Evolutionary conservation across 92 coral and sea anemone genomes (phyloP).

Genomic region (Actinostola sp.): DNA sequence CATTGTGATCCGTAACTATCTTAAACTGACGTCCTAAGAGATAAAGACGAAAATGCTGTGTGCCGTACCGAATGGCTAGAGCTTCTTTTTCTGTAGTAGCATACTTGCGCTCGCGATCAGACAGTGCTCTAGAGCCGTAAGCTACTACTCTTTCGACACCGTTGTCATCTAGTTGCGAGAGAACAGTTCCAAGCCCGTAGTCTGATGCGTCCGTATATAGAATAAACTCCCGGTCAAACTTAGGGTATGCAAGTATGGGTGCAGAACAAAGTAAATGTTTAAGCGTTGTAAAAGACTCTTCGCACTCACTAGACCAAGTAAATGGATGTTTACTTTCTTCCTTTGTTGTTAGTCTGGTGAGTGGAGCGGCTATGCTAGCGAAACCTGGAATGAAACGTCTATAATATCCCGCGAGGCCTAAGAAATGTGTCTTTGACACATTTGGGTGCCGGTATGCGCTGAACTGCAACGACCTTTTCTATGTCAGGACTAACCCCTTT

Average conservation of each 20-base stretch:
- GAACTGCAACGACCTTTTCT: conserved; percentile 39
- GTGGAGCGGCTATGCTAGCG: conserved; percentile 37
- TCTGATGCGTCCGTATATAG: conserved; percentile 40
- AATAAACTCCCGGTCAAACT: conserved; percentile 19
- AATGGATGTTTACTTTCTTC: conserved; percentile 19
- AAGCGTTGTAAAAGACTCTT: conserved; percentile 23
- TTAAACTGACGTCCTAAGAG: conserved; percentile 16
- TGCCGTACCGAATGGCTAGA: conserved; percentile 21
- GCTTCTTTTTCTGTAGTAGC: conserved; percentile 43
- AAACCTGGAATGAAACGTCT: conserved; percentile 25
- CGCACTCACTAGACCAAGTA: conserved; percentile 37
- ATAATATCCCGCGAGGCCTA: conserved; percentile 40
- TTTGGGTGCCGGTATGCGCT: conserved; percentile 8
- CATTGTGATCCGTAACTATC: conserved; percentile 36
- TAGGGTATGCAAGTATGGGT: conserved; percentile 30
- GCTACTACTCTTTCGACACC: conserved; percentile 24
- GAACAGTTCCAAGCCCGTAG: conserved; percentile 24
- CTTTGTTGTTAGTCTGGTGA: conserved; percentile 26
- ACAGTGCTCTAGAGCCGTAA: conserved; percentile 27
- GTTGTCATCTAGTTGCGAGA: conserved; percentile 41
- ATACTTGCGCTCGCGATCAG: conserved; percentile 26
- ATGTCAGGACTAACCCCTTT: conserved; percentile 36
- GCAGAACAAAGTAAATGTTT: not conserved
- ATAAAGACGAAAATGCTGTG: conserved; percentile 26
- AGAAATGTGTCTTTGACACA: conserved; percentile 27